Conservation (phyloP, 1,140 invertebrate genomes). For the Rhynchophorus ferrugineus region DNA sequence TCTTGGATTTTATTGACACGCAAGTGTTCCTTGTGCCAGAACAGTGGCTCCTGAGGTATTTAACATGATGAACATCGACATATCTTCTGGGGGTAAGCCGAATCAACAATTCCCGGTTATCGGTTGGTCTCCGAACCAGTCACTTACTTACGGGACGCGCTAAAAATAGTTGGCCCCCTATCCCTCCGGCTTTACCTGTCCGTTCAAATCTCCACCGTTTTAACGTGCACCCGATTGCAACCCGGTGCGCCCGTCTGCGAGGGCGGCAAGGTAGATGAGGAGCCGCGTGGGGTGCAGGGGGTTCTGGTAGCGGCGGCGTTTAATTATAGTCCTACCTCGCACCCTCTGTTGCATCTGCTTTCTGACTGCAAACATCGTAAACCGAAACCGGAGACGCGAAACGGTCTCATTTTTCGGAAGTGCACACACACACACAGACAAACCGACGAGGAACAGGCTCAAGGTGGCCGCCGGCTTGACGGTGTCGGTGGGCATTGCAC, state of each 20-base stretch:
- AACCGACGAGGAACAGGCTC: neutral
- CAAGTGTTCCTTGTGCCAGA: too few relatives aligned
- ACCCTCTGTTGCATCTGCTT: slow-evolving; percentile 4
- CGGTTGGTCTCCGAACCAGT: too few relatives aligned
- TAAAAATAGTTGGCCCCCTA: neutral
- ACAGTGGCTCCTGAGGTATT: too few relatives aligned
- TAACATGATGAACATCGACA: too few relatives aligned
- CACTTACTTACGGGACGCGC: too few relatives aligned
- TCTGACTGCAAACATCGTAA: slow-evolving; percentile 6
- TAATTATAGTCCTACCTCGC: slow-evolving; percentile 1
- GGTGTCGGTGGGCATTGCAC: too few relatives aligned
- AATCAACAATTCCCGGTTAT: too few relatives aligned
- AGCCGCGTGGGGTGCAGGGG: too few relatives aligned
- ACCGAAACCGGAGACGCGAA: neutral
- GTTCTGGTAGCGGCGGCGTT: neutral
- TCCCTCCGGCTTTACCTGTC: neutral
- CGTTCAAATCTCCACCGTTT: neutral
- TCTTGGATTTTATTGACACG: too few relatives aligned
- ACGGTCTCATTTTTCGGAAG: slow-evolving; percentile 2
- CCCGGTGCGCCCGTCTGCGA: neutral
- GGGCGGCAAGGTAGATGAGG: too few relatives aligned
- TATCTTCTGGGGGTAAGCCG: too few relatives aligned
- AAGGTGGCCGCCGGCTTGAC: slow-evolving; percentile 3
- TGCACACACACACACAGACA: neutral
- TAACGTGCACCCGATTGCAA: neutral